Evolutionary conservation across 1,140 invertebrate genomes (phyloP), one percentile per base, ranked within the genome.

Genomic region (Drosophila kanapiae): DNA sequence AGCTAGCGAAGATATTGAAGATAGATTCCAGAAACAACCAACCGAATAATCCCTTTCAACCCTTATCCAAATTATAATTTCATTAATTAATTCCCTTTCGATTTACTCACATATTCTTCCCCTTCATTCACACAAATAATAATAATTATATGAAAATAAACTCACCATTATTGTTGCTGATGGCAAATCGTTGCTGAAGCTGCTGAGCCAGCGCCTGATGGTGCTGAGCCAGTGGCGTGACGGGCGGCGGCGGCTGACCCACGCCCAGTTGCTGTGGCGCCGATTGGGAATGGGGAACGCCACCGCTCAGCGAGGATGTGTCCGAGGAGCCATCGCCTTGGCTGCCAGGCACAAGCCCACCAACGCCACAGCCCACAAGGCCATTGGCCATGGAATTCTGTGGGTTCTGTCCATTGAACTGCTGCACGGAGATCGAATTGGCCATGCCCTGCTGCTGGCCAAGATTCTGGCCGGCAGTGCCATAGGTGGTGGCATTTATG

Each of bases 311-410:
- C 42, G 86, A 91, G 31, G 67, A 79, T 92, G 94, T 93, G 78
- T 93, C 93, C 92, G 93, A 93, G 91, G 90, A 87, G 78, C 91
- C 91, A 78, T 92, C 93, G 83, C 92, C 93, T 78, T 91, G 75
- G 7, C 68, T 71, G 82, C 92, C 92, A 11, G 45, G 9, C 14
- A 45, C 93, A 75, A 43, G 47, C 9, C 59, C 68, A 2, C 51
- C n/a, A n/a, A n/a, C n/a, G n/a, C n/a, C n/a, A n/a, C n/a, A 54
- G 6, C 53, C 77, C 29, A 74, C 54, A 48, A 71, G 60, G 67
- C 84, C 82, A 68, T 90, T 87, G 75, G 78, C 81, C 75, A 90
- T 85, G 75, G 85, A 90, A 85, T 90, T 90, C 59, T 80, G 75
- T 64, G 69, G 78, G 68, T 88, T 64, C 54, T 65, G 69, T 64